phyloP scores from a whole-genome alignment of 2,888 invertebrate species.

The Athripsodes cinereus region DNA sequence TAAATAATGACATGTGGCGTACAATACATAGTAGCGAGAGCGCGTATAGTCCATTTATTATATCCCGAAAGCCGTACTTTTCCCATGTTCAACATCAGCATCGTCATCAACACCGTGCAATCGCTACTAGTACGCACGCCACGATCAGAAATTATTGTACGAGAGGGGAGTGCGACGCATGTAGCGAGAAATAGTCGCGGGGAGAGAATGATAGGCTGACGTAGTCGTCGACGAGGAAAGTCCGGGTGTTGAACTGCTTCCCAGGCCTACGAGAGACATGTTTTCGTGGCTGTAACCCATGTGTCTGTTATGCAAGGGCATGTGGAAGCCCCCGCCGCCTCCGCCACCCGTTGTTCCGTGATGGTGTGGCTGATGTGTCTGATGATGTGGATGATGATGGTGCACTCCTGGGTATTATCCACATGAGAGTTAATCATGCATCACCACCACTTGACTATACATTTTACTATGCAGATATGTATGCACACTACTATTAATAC shows the following conservation, averaged over 20 bases:
- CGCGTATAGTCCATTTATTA: not conserved
- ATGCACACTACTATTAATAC: too few relatives aligned
- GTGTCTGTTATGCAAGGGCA: slow-evolving; percentile 28
- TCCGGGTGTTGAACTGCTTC: slow-evolving; percentile 4
- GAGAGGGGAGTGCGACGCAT: slow-evolving; percentile 16
- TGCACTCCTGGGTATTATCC: not conserved
- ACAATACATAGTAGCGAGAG: not conserved
- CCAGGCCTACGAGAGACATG: slow-evolving; percentile 23
- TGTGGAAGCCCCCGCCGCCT: not conserved
- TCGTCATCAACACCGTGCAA: not conserved
- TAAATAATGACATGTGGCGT: not conserved
- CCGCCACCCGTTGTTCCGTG: not conserved
- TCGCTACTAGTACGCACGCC: slow-evolving; percentile 10
- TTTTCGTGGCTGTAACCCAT: slow-evolving; percentile 33
- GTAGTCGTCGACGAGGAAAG: not conserved
- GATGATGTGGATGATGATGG: not conserved
- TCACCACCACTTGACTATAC: not conserved
- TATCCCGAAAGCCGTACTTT: not conserved
- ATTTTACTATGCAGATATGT: too few relatives aligned
- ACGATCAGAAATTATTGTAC: slow-evolving; percentile 22
- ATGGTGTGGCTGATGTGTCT: not conserved
- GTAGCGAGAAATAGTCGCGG: slow-evolving; percentile 10
- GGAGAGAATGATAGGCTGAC: slow-evolving; percentile 15
- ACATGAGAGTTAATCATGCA: not conserved
- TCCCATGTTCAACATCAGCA: not conserved